A percentile compares a stretch with the other conserved stretches of the same genome.
These are phyloP conservation scores for Antidorcas marsupialis DNA, from an alignment of 2,113 vertebrate species.

Conservation along the genomic window DNA sequence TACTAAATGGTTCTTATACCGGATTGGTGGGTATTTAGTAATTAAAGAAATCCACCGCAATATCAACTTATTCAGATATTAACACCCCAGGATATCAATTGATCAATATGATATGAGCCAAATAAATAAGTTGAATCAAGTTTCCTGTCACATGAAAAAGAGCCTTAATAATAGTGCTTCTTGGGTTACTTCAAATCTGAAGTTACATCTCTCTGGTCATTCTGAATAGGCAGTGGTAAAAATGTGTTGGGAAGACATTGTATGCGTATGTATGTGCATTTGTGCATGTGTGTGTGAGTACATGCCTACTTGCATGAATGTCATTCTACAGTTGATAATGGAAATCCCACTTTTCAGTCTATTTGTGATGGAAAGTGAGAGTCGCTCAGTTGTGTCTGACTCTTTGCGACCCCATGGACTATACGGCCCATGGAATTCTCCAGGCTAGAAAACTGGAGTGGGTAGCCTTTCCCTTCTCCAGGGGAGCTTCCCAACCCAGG, in stretches of 20 bases:
- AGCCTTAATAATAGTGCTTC: background rate
- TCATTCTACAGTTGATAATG: background rate
- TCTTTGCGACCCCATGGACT: background rate
- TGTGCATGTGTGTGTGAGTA: background rate
- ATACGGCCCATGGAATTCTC: background rate
- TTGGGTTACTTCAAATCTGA: background rate
- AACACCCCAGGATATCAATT: background rate
- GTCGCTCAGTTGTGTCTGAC: accelerated
- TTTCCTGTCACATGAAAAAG: background rate
- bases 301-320: background rate
- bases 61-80: background rate
- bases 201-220: background rate
- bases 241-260: background rate
- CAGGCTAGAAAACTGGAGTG: background rate
- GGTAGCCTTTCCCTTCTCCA: background rate
- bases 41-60: background rate
- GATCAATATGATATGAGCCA: background rate
- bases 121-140: background rate
- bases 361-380: background rate
- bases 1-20: background rate
- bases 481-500: background rate
- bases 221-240: background rate
- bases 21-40: background rate
- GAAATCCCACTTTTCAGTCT: background rate
- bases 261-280: background rate